Evolutionary conservation across 2,888 invertebrate species (phyloP), one percentile per base, ranked within the genome.

Genomic region (Cheilosia pagana): DNA sequence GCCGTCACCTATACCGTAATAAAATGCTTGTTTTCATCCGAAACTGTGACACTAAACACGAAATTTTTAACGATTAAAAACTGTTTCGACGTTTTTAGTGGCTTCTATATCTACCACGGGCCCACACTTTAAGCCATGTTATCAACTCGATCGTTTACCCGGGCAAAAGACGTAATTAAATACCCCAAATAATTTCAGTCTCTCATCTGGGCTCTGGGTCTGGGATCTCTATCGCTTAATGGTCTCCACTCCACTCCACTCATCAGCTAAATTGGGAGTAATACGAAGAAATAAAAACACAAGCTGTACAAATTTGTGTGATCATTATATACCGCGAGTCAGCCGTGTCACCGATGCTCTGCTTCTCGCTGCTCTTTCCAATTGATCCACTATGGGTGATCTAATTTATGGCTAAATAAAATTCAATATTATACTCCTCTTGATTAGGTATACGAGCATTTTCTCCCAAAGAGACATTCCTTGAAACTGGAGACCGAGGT

Each of bases 331-430:
- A 62, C 48, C 43, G 25, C 43, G 50, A 23, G 23, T 14, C 16
- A 25, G 60, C 35, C 25, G 57, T 55, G n/a, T 25, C 28, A 1
- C 28, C 23, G 31, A 10, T 48, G 41, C 65, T 41, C 41, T 39
- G 39, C 25, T 48, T 52, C 50, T 35, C 41, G n/a, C 31, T 16
- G n/a, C 28, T 21, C 39, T 57, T 50, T 59, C 50, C 63, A 48
- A 71, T 57, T 65, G 67, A 79, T 81, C 65, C 60, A 60, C 75
- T 60, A 70, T 55, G 71, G 60, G 60, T 85, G 81, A 85, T 85
- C 75, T 85, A 79, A 85, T 85, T 85, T 85, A 85, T 85, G 75
- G 59, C 65, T 62, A 59, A 75, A 75, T 71, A 74, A 79, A 79
- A 75, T 50, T 52, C 60, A 70, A 28, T 25, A 10, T n/a, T 8